phyloP scores from a whole-genome alignment of 37 sponge, comb jelly and placozoan species.

The Cliona cf. orientalis region DNA sequence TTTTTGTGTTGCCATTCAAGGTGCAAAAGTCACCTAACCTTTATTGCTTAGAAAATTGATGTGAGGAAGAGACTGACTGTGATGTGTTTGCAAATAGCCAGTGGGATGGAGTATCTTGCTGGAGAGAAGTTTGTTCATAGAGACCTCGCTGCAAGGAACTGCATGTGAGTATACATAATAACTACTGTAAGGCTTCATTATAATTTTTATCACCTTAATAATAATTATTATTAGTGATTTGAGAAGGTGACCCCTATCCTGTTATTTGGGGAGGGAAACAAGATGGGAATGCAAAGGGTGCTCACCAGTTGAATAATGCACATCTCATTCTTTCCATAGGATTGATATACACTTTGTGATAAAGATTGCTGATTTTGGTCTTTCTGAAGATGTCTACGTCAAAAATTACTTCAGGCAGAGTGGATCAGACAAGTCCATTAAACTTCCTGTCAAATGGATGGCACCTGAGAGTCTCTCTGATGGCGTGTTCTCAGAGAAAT shows the following conservation, averaged over 20 bases:
- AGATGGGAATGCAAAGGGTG: too few species aligned
- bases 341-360: conserved; percentile 34
- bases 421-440: neutral
- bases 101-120: conserved; percentile 38
- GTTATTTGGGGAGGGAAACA: too few species aligned
- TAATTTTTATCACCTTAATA: too few species aligned
- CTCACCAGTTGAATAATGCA: too few species aligned
- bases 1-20: too few species aligned
- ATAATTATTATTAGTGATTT: too few species aligned
- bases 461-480: conserved; percentile 39
- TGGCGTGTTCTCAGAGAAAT: conserved; percentile 38
- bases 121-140: conserved; percentile 22
- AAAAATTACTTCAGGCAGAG: conserved; percentile 19
- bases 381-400: conserved; percentile 27
- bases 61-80: conserved; percentile 25
- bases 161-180: conserved; percentile 19
- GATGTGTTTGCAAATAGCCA: conserved; percentile 29
- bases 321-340: too few species aligned
- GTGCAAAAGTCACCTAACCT: too few species aligned
- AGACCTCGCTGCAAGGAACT: conserved; percentile 31
- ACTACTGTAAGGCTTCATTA: too few species aligned
- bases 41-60: conserved; percentile 7
- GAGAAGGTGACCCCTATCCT: too few species aligned
- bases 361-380: conserved; percentile 44
- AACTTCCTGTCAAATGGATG: conserved; percentile 38